Base-by-base conservation (phyloP, 1,140 invertebrate species). In the Achroia grisella region DNA sequence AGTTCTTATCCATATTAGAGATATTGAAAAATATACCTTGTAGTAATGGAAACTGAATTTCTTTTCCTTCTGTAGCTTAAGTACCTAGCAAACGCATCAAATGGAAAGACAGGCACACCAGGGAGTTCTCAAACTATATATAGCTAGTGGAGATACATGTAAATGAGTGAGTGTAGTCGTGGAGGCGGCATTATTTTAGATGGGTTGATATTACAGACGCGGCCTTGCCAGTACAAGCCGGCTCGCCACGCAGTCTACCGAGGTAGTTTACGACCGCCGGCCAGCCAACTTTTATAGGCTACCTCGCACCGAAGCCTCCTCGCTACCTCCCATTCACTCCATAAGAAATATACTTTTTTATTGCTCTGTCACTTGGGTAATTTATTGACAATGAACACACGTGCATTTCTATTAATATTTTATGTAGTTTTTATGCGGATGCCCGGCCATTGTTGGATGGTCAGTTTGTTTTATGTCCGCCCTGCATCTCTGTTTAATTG, bases 351-450 rank as follows among this genome's bases (percentile, higher is more conserved):
- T 68, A 75, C 70, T 79, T 79, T 82, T 84, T 82, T 81, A 85
- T 82, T 77, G 62, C 72, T 71, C 70, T 73, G 80, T 84, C 80
- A 82, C 76, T 81, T 49, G 53, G 62, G 67, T 84, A 82, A 84
- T 84, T 84, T 84, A 84, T 84, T 77, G 76, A 82, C 71, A 82
- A 80, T 77, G 74, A 82, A 76, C 74, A 60, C 74, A 80, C 78
- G 76, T 81, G 80, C 76, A 81, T 82, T 80, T 82, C 78, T 82
- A 82, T 84, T 84, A 85, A 85, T 82, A 85, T 85, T 85, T 82
- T 85, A 85, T 80, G 72, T 84, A 71, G 69, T 73, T 82, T 83
- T 80, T 81, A 72, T 71, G 54, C 60, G 49, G 53, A 56, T 44
- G 52, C 60, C 58, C 55, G 55, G 52, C 54, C 59, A 74, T 76